Evolutionary conservation across 2,797 vertebrate species (phyloP).

Genomic region (Gadopsis marmoratus): DNA sequence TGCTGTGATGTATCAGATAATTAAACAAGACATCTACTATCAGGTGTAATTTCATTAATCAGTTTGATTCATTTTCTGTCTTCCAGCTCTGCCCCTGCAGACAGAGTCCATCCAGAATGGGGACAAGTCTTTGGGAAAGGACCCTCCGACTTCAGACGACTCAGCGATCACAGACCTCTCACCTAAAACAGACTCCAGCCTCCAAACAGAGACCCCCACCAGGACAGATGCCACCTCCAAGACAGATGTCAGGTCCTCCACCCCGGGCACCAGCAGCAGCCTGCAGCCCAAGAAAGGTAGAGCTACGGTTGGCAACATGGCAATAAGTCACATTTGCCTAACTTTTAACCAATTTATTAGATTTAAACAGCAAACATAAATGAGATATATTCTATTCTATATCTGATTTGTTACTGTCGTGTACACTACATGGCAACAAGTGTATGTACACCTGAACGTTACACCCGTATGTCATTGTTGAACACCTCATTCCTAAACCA

Average conservation of each 20-base stretch:
- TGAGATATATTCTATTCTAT: background rate
- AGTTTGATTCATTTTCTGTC: background rate
- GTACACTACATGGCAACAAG: no score
- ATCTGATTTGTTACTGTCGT: no score
- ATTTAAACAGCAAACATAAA: background rate
- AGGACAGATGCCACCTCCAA: constrained; percentile 74
- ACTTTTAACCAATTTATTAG: background rate
- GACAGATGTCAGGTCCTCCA: constrained; percentile 67
- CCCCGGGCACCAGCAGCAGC: constrained; percentile 67
- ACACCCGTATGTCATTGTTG: background rate
- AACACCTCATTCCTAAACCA: no score
- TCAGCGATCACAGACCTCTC: constrained; percentile 81
- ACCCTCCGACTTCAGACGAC: constrained; percentile 76
- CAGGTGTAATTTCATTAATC: constrained; percentile 11
- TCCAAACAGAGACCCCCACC: constrained; percentile 68
- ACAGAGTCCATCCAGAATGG: constrained; percentile 68
- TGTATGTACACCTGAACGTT: background rate
- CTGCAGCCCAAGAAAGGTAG: constrained; percentile 84
- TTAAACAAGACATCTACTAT: background rate
- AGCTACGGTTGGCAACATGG: background rate
- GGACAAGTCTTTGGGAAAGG: constrained; percentile 69
- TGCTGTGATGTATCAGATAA: background rate
- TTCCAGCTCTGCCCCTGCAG: constrained; percentile 78
- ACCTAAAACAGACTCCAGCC: constrained; percentile 76
- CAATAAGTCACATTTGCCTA: background rate